Percentiles rank a stretch among this genome's conserved stretches.
These are phyloP conservation scores for Corythoichthys haematopterus DNA, from an alignment of 2,113 vertebrate species.

Conservation along the genomic window DNA sequence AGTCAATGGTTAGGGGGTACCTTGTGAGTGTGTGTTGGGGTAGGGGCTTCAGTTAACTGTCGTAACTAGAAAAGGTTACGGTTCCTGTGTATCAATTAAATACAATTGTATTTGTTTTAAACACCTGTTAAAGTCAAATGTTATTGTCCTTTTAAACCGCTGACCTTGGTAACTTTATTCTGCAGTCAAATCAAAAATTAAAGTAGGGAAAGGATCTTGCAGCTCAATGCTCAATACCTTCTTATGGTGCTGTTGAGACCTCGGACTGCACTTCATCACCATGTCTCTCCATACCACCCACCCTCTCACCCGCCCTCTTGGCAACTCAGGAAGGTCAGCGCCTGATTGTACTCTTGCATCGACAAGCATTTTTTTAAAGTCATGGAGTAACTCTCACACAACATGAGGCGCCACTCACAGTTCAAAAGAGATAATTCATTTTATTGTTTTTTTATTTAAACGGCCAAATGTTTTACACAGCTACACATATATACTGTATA, in stretches of 20 bases:
- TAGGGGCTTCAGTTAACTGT: not conserved
- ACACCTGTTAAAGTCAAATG: not conserved
- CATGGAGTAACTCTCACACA: constrained; percentile 29
- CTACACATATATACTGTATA: not conserved
- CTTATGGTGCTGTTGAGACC: constrained; percentile 43
- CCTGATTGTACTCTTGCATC: constrained; percentile 56
- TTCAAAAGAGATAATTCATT: not conserved
- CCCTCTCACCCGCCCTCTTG: constrained; percentile 35
- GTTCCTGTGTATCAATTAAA: constrained; percentile 16
- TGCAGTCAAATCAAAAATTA: not conserved
- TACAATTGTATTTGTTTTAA: constrained; percentile 2
- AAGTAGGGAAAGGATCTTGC: constrained; percentile 11
- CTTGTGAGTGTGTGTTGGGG: not conserved
- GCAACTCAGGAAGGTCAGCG: constrained; percentile 59
- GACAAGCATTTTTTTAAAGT: constrained; percentile 61
- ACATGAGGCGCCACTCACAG: not conserved
- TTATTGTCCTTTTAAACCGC: not conserved
- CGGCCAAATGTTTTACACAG: not conserved
- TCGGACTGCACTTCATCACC: constrained; percentile 57
- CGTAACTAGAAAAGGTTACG: constrained; percentile 15
- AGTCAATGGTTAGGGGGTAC: constrained; percentile 40
- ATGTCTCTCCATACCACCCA: constrained; percentile 23
- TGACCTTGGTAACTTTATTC: not conserved
- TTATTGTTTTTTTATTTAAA: not conserved
- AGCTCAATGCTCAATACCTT: constrained; percentile 37